Evolutionary conservation across 2,888 invertebrate species (phyloP), one percentile per base, ranked within the genome.

Genomic region (Habrosyne pyritoides): DNA sequence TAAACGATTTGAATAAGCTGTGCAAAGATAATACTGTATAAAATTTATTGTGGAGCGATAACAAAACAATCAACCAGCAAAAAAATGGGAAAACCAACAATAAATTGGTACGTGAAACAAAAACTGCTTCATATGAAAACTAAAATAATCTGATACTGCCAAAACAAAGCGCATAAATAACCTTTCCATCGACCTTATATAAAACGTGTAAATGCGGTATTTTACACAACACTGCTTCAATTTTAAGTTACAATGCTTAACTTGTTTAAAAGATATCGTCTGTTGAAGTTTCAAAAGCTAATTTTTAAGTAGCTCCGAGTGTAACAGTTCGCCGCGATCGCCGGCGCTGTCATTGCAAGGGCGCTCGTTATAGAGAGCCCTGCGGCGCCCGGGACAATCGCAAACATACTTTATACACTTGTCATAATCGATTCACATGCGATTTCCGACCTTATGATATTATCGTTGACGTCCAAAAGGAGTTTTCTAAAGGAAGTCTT

Each of bases 351-450:
- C 84, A 78, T 71, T 73, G 77, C 75, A 69, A 71, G 71, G 30
- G 75, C 71, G 75, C 87, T 91, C 87, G 86, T 91, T 90, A 90
- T 80, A 66, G 67, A 64, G 77, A 77, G 79, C 87, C 91, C 88
- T 78, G 86, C 81, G 84, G 90, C 89, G 84, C 69, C 73, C 69
- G 72, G 75, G 66, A 68, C 67, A 61, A 68, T 64, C 56, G 73
- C 84, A 75, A 86, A 79, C 74, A 77, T 83, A 81, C 67, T 66
- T 68, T 65, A 60, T 74, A 73, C 77, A 77, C 71, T 71, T 75
- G 66, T 66, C 67, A 62, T 58, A 65, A 60, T 54, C 67, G 67
- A 69, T 67, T 59, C 55, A 60, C 70, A 69, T 60, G 64, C 79
- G 56, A 87, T 62, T 79, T 69, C 78, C 65, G 74, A 84, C 86